A percentile compares a stretch with the other conserved stretches of the same genome.
These are phyloP conservation scores for Barnardius zonarius DNA, from an alignment of 2,113 vertebrate genomes.

Conservation along the genomic window DNA sequence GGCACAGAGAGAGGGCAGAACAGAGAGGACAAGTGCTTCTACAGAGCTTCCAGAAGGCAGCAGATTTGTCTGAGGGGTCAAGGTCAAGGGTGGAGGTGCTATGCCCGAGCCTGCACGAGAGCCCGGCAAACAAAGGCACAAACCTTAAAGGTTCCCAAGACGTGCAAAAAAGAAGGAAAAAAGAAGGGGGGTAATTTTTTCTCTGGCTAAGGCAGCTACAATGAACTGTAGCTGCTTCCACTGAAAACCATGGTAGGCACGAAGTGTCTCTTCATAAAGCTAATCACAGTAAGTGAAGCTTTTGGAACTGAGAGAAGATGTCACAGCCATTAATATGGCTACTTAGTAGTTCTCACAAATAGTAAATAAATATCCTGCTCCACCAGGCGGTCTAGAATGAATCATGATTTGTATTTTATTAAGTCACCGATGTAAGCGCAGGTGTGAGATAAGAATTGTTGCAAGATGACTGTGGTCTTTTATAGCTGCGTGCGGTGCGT, in stretches of 20 bases:
- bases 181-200: background rate
- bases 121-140: too few species aligned
- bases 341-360: background rate
- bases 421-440: background rate
- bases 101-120: fast-evolving
- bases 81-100: background rate
- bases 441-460: background rate
- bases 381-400: background rate
- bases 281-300: background rate
- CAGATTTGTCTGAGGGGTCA: fast-evolving
- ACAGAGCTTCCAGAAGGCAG: background rate
- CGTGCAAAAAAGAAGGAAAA: background rate
- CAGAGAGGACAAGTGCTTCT: too few species aligned
- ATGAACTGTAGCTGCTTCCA: background rate
- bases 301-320: background rate
- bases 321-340: background rate
- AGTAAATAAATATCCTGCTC: background rate
- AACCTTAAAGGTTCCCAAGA: background rate
- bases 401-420: background rate
- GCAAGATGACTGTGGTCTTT: background rate
- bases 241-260: background rate
- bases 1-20: background rate
- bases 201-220: background rate
- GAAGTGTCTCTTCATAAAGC: background rate
- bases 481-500: background rate